phyloP scores from a whole-genome alignment of 2,113 vertebrate genomes.

The Dicrurus megarhynchus region DNA sequence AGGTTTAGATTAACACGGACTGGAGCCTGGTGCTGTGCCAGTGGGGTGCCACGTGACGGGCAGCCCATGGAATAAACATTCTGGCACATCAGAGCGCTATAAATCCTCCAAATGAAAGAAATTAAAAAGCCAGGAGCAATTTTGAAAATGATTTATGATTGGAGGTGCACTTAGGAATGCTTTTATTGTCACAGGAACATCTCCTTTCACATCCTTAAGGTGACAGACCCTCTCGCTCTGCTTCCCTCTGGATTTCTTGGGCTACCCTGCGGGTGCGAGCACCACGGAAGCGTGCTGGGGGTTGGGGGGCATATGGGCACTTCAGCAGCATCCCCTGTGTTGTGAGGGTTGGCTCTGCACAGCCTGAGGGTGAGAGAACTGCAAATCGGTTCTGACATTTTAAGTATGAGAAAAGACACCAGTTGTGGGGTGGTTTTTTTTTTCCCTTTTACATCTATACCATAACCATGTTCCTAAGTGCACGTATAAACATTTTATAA shows the following conservation, averaged over 20 bases:
- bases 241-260: background rate
- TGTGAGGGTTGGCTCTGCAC: background rate
- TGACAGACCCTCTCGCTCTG: constrained; percentile 30
- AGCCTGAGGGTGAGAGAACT: background rate
- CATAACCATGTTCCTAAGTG: constrained; percentile 19
- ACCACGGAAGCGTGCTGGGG: background rate
- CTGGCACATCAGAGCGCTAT: background rate
- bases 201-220: constrained; percentile 56
- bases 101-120: constrained; percentile 65
- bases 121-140: constrained; percentile 66
- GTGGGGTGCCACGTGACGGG: background rate
- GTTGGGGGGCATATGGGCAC: background rate
- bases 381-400: constrained; percentile 48
- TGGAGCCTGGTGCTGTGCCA: constrained; percentile 1
- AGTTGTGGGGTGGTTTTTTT: background rate
- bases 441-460: background rate
- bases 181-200: constrained; percentile 60
- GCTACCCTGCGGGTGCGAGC: background rate
- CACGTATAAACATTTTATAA: constrained; percentile 51
- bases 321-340: background rate
- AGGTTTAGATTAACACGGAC: background rate
- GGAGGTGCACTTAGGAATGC: constrained; percentile 50
- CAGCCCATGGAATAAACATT: constrained; percentile 50
- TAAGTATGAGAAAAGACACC: constrained; percentile 27
- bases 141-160: constrained; percentile 63